Evolutionary conservation across 2,797 vertebrate species (phyloP).

Genomic region (Sebastes kiyomatsui): DNA sequence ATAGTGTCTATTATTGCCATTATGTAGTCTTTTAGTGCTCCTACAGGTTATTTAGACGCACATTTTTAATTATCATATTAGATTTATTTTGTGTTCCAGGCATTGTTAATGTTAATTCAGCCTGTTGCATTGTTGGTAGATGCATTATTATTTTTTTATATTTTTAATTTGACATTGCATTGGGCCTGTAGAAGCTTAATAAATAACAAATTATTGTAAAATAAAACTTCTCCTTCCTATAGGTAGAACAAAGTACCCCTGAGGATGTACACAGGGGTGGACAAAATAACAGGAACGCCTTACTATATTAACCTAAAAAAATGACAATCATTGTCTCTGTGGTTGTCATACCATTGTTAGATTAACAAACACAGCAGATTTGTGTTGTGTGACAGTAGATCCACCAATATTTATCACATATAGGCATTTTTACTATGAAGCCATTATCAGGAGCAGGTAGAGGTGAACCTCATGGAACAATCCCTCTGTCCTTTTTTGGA

Average conservation of each 20-base stretch:
- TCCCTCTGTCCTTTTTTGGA: no score
- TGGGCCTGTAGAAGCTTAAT: neutral
- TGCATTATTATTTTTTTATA: neutral
- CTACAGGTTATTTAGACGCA: neutral
- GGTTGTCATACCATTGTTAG: neutral
- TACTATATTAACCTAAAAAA: neutral
- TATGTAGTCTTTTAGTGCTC: constrained; percentile 8
- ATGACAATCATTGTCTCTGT: neutral
- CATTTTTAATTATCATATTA: neutral
- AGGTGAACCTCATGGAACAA: neutral
- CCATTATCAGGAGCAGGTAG: neutral
- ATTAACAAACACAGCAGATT: neutral
- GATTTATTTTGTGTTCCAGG: neutral
- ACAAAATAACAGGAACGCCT: neutral
- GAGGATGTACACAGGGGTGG: neutral
- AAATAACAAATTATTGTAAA: neutral
- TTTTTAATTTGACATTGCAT: neutral
- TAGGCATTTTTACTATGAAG: neutral
- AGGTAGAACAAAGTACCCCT: neutral
- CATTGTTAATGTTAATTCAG: neutral
- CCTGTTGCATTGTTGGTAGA: neutral
- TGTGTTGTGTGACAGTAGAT: neutral
- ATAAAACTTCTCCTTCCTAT: neutral
- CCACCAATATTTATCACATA: neutral
- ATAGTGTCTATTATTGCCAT: neutral